Evolutionary conservation across 2,888 invertebrate genomes (phyloP).

Genomic region (Aphodius granarius): DNA sequence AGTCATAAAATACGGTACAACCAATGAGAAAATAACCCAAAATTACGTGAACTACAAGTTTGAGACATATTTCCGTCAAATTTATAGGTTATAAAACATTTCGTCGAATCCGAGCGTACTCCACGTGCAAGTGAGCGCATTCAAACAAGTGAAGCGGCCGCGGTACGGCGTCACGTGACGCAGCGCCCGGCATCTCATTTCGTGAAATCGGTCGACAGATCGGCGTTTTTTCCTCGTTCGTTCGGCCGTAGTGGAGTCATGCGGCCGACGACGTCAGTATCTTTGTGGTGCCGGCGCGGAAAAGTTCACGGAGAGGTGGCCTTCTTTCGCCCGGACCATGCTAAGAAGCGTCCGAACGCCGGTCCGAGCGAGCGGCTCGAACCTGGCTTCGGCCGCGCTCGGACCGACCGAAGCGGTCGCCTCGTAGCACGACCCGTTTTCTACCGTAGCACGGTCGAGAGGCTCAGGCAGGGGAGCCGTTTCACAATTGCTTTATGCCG

Average conservation of each 20-base stretch:
- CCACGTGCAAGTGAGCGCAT: neutral
- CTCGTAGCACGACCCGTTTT: neutral
- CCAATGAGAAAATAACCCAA: too few relatives aligned
- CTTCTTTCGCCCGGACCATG: constrained; percentile 44
- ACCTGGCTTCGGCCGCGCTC: neutral
- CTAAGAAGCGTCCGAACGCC: neutral
- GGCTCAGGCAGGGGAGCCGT: neutral
- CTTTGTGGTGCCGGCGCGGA: constrained; percentile 47
- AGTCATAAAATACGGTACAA: neutral
- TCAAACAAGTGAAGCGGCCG: neutral
- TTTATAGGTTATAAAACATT: too few relatives aligned
- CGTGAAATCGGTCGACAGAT: neutral
- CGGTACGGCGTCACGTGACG: neutral
- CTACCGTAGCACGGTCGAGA: neutral
- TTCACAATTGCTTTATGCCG: neutral
- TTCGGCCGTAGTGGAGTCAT: too few relatives aligned
- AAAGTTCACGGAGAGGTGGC: constrained; percentile 52
- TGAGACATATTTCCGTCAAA: too few relatives aligned
- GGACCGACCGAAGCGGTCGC: neutral
- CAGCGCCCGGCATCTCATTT: neutral
- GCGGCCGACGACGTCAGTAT: constrained; percentile 44
- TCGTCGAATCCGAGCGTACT: neutral
- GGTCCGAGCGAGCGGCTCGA: neutral
- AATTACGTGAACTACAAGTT: too few relatives aligned
- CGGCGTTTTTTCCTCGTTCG: neutral